Conservation (phyloP, 2,113 vertebrate species). For the Lasiurus borealis region DNA sequence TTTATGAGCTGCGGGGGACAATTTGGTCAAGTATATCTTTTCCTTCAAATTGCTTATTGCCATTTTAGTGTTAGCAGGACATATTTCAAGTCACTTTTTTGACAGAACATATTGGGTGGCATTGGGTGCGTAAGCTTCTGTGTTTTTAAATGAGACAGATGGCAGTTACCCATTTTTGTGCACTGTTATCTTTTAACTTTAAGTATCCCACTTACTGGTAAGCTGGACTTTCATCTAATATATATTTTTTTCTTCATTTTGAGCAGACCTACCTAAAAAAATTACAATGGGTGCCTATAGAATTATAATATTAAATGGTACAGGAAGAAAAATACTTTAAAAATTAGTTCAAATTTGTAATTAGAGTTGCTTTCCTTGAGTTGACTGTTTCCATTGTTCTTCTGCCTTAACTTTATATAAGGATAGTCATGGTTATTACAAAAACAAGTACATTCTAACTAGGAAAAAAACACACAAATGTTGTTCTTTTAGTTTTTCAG, state of each 20-base stretch:
- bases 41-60: conserved; percentile 76
- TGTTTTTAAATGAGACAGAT: conserved; percentile 76
- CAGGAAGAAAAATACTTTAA: not conserved
- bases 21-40: conserved; percentile 75
- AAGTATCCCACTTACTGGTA: conserved; percentile 55
- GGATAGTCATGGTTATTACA: not conserved
- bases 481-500: not conserved
- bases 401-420: not conserved
- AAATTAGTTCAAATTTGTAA: not conserved
- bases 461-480: not conserved
- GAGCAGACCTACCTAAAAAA: not conserved
- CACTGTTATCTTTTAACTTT: conserved; percentile 76
- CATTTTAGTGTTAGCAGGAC: conserved; percentile 72
- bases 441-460: not conserved
- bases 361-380: not conserved
- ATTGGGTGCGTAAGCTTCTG: conserved; percentile 58
- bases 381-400: not conserved
- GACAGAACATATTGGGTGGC: conserved; percentile 73
- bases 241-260: conserved; percentile 4
- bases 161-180: conserved; percentile 70
- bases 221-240: conserved; percentile 58
- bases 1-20: conserved; percentile 71
- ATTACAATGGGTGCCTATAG: not conserved
- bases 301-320: not conserved
- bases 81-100: conserved; percentile 80